Evolutionary conservation across 1,140 invertebrate genomes (phyloP), one percentile per base, ranked within the genome.

Genomic region (Acromyrmex heyeri): DNA sequence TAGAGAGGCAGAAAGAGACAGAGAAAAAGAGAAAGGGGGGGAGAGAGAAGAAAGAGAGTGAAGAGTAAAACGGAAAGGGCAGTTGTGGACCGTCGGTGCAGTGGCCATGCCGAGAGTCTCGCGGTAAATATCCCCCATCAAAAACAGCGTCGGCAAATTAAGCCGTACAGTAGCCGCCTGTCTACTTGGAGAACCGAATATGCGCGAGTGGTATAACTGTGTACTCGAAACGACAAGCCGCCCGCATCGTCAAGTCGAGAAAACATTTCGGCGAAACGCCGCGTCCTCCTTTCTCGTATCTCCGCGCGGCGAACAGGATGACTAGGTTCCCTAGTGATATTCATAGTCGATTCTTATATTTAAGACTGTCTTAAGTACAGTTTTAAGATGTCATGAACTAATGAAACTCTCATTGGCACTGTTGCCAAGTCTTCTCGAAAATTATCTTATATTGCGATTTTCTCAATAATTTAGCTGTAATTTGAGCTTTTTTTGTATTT

Each of bases 71-170:
- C 3, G 34, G 55, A 50, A 69, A 75, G 55, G 38, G 69, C 38
- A 70, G 53, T 24, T 44, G 67, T 38, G 38, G 27, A 38, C 27
- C 12, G 44, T 34, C 44, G 76, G 48, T 24, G 48, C 62, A 21
- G 24, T 62, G 38, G 24, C 65, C 65, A 16, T 59, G 57, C 34
- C 27, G 53, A 27, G 34, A 53, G 44, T 30, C 16, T 64, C 55
- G 65, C 16, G 78, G 24, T 72, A 44, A 50, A 82, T 59, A 82
- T 72, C 21, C 48, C 53, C 24, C 67, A 82, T 83, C 79, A 75
- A 75, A 61, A 83, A 83, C 79, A 83, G 79, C 53, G 38, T 14
- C 55, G 69, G 38, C 69, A 48, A 82, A 83, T 83, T 83, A 83
- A 55, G 55, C 69, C 62, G 48, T 38, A 38, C 24, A 24, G 76